These are phyloP conservation scores for Antechinus stuartii DNA, from an alignment of 2,113 vertebrate genomes.

Conservation along the genomic window DNA sequence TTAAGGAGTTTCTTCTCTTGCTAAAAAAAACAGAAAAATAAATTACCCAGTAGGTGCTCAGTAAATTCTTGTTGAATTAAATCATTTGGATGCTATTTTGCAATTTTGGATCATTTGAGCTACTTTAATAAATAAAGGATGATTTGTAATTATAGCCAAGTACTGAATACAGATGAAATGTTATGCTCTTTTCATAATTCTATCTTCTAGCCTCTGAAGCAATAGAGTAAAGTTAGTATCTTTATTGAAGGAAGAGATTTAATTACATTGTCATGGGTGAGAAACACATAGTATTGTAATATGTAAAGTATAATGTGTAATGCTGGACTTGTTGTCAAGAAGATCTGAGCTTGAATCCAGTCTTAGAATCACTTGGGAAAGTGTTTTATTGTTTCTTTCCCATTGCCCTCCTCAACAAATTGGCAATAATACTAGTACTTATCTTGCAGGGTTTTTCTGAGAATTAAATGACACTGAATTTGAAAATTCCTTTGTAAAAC, in stretches of 20 bases:
- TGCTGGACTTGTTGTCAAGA: background rate
- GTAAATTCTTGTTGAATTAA: background rate
- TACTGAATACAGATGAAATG: background rate
- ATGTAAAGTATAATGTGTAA: background rate
- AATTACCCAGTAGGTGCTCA: slow-evolving; percentile 6
- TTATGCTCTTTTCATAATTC: background rate
- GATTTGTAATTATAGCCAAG: background rate
- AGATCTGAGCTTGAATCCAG: background rate
- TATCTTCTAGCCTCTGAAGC: background rate
- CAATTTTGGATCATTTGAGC: background rate
- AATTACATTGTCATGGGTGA: background rate
- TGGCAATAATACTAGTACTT: background rate
- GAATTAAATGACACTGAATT: background rate
- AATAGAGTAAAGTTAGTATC: background rate
- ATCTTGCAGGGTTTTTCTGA: background rate
- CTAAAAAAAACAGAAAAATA: background rate
- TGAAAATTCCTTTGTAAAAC: background rate
- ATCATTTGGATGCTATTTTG: slow-evolving; percentile 1
- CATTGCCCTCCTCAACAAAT: background rate
- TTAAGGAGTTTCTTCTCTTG: background rate
- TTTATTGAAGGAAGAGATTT: background rate
- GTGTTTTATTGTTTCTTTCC: background rate
- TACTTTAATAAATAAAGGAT: slow-evolving; percentile 9
- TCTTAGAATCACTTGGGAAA: background rate
- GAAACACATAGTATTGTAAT: background rate